phyloP scores from a whole-genome alignment of 1,140 invertebrate species.

The Ceratina australensis region DNA sequence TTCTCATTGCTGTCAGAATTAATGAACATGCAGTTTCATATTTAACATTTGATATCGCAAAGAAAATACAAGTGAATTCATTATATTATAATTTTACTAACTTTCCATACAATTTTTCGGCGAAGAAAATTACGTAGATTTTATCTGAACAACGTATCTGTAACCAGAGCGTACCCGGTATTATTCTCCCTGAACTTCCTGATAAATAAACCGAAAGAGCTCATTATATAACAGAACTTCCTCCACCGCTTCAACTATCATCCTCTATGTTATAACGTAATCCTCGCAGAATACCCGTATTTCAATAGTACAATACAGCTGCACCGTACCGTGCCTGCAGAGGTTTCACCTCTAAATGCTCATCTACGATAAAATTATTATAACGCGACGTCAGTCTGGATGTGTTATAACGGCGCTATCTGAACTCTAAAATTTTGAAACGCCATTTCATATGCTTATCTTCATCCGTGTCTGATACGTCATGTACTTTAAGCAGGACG shows the following conservation, averaged over 20 bases:
- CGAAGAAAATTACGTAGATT: background rate
- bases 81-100: no score
- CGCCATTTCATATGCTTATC: no score
- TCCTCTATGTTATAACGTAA: constrained; percentile 4
- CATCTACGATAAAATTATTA: constrained; percentile 2
- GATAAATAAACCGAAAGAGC: constrained; percentile 9
- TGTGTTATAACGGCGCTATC: background rate
- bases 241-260: background rate
- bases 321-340: background rate
- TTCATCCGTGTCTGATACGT: no score
- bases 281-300: background rate
- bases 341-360: background rate
- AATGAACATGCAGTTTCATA: no score
- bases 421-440: background rate
- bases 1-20: background rate
- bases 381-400: background rate
- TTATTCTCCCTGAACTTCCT: constrained; percentile 4
- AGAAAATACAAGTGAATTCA: no score
- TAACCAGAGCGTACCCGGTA: background rate
- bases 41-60: no score
- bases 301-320: background rate
- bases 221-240: constrained; percentile 6
- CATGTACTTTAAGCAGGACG: no score
- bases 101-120: no score
- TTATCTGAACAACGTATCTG: background rate